Evolutionary conservation across 1,140 invertebrate species (phyloP), one percentile per base, ranked within the genome.

Genomic region (Helicoverpa zea): DNA sequence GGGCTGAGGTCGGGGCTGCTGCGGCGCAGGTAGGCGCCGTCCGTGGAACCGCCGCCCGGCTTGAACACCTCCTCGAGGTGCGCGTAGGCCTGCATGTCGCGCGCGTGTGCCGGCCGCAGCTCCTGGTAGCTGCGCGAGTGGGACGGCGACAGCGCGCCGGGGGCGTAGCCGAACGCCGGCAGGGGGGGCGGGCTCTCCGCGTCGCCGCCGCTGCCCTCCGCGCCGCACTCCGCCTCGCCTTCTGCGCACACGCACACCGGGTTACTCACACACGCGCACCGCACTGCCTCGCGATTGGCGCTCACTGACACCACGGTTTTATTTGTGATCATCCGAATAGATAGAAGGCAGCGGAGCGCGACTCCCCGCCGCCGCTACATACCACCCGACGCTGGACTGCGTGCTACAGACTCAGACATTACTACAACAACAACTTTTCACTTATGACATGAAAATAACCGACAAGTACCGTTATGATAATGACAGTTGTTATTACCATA

Each of bases 51-150:
- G 74, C 52, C 79, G 75, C 82, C 58, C 63, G 83, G 80, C 88
- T 92, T 91, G 89, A 91, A 92, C 81, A 92, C 79, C 83, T 91
- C 90, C 64, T 92, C 92, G 83, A 91, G 85, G 87, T 90, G 90
- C 87, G 88, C 86, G 91, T 93, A 93, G 56, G 91, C 76, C 88
- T 91, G 90, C 92, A 92, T 91, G 88, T 93, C 92, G 87, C 91
- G 91, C 86, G 88, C 88, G 87, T 88, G 88, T 88, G 89, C 83
- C 80, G 91, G 90, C 85, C 90, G 90, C 90, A 91, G 89, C 88
- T 91, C 90, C 90, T 92, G 88, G 88, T 92, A 92, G 89, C 91
- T 88, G 87, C 89, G 88, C 86, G 89, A 85, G 82, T 84, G 89
- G 83, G 87, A 88, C 88, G 88, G 87, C 84, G 89, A 87, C 88